Conservation (phyloP, 2,113 vertebrate species). For the Pyxicephalus adspersus region DNA sequence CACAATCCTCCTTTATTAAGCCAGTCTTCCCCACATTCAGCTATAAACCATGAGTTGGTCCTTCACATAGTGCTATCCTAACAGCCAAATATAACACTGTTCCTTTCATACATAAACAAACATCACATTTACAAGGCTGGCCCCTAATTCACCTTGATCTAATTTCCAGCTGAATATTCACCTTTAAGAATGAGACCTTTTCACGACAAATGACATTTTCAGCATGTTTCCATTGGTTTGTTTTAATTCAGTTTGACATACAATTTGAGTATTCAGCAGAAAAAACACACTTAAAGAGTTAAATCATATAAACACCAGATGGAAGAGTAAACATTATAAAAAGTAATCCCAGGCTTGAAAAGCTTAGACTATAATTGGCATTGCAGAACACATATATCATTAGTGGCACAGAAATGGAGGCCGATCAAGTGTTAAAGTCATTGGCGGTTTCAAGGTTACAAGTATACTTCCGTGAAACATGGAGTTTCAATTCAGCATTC, state of each 20-base stretch:
- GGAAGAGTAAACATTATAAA: conserved; percentile 29
- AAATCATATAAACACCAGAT: conserved; percentile 23
- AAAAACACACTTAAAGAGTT: conserved; percentile 1
- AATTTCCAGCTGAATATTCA: neutral
- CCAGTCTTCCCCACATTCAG: too few relatives aligned
- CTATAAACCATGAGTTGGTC: neutral
- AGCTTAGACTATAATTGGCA: neutral
- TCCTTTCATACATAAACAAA: neutral
- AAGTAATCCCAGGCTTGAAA: conserved; percentile 3
- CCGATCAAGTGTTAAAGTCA: conserved; percentile 18
- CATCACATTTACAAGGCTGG: neutral
- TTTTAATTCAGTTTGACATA: conserved; percentile 12
- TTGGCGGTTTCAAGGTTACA: conserved; percentile 17
- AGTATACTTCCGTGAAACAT: neutral
- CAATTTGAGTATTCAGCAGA: neutral
- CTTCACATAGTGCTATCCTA: neutral
- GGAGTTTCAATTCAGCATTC: conserved; percentile 16
- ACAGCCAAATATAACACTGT: neutral
- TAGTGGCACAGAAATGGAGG: neutral
- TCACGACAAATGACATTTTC: neutral
- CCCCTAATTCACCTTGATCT: neutral
- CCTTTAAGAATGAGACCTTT: neutral
- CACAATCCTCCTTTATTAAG: too few relatives aligned
- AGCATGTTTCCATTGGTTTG: neutral
- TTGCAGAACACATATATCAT: neutral